These are phyloP conservation scores for Semaprochilodus insignis DNA, from an alignment of 2,797 vertebrate species.

Conservation along the genomic window DNA sequence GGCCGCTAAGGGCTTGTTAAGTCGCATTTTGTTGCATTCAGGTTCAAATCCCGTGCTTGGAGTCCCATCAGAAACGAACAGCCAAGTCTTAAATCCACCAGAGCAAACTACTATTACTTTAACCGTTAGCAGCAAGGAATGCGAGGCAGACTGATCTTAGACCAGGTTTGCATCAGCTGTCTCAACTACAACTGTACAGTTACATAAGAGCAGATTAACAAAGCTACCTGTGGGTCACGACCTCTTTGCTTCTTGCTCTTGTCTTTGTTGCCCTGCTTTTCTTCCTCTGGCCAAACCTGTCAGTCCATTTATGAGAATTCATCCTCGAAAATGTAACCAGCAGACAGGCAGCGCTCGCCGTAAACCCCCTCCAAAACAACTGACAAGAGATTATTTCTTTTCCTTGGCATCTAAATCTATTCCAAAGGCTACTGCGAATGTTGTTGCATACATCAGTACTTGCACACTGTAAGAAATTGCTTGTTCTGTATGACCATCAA, in stretches of 20 bases:
- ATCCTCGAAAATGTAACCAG: slow-evolving; percentile 28
- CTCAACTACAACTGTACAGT: too few species aligned
- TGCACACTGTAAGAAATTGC: slow-evolving; percentile 28
- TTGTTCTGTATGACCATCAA: slow-evolving; percentile 34
- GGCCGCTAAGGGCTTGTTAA: slow-evolving; percentile 38
- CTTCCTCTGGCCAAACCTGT: not conserved
- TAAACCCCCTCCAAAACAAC: slow-evolving; percentile 32
- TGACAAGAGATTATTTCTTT: slow-evolving; percentile 40
- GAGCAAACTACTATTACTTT: not conserved
- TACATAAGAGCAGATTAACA: not conserved
- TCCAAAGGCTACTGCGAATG: slow-evolving; percentile 51
- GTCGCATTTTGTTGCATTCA: not conserved
- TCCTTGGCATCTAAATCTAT: slow-evolving; percentile 36
- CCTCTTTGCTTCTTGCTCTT: not conserved
- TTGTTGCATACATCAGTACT: slow-evolving; percentile 26
- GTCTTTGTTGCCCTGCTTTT: not conserved
- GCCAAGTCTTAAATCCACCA: not conserved
- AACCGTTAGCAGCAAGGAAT: not conserved
- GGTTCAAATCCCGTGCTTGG: not conserved
- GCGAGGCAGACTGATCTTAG: not conserved
- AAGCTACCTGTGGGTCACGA: not conserved
- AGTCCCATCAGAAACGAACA: slow-evolving; percentile 3
- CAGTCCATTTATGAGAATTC: slow-evolving; percentile 23
- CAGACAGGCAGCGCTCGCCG: slow-evolving; percentile 26
- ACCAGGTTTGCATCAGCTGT: not conserved